phyloP scores from a whole-genome alignment of 1,140 invertebrate genomes.

The Physella acuta region DNA sequence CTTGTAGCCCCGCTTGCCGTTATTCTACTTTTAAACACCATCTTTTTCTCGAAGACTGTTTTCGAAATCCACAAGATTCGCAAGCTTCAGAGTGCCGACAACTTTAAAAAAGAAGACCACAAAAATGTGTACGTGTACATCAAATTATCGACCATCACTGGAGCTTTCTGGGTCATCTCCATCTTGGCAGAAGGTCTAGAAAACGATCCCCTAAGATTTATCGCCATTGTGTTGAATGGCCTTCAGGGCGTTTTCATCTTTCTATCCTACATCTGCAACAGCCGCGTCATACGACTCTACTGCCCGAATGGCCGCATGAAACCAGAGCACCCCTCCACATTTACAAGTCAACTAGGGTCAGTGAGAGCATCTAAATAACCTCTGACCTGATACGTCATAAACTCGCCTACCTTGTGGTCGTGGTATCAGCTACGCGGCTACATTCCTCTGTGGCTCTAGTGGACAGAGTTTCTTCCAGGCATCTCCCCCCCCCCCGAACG shows the following conservation, averaged over 20 bases:
- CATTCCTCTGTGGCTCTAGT: no score
- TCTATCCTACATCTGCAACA: slow-evolving; percentile 65
- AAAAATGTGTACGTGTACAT: slow-evolving; percentile 33
- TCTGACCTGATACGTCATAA: no score
- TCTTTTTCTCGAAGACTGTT: slow-evolving; percentile 37
- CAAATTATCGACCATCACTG: slow-evolving; percentile 38
- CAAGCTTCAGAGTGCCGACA: slow-evolving; percentile 3
- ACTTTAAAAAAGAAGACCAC: slow-evolving; percentile 26
- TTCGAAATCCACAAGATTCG: slow-evolving; percentile 19
- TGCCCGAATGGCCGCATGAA: background rate
- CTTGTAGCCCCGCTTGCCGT: slow-evolving; percentile 36
- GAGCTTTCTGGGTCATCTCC: slow-evolving; percentile 37
- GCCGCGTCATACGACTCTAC: slow-evolving; percentile 31
- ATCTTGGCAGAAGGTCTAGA: slow-evolving; percentile 21
- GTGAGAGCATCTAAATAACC: no score
- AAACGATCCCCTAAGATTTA: slow-evolving; percentile 58
- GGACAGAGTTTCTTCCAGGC: no score
- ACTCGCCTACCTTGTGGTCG: no score
- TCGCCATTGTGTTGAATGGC: slow-evolving; percentile 65
- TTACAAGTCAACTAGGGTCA: background rate
- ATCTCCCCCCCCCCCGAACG: no score
- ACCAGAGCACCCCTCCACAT: background rate
- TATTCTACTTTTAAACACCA: slow-evolving; percentile 28
- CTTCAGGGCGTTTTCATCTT: slow-evolving; percentile 68
- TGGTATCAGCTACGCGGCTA: no score